Evolutionary conservation across 2,888 invertebrate species (phyloP), one percentile per base, ranked within the genome.

Genomic region (Rhingia campestris): DNA sequence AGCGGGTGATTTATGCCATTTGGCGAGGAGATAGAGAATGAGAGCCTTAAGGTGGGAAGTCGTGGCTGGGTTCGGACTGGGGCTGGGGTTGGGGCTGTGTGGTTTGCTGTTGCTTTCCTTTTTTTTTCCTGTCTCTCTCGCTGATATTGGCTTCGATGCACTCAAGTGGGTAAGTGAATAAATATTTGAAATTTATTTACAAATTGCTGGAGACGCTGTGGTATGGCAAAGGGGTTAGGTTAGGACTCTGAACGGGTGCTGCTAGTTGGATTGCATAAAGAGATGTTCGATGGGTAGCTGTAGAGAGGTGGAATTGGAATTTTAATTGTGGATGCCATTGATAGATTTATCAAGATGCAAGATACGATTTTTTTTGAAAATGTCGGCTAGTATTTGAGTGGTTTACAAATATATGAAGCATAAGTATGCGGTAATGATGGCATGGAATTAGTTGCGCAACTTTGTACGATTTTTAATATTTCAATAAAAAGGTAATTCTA

Each of bases 111-210:
- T 45, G 56, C 32, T 41, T 74, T 54, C 56, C 39, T 66, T 61
- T n/a, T 45, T 58, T 43, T 47, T 47, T 22, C 22, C 22, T 22
- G 22, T 22, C 22, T 22, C 22, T 22, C 66, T 56, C n/a, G n/a
- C 75, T 47, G 64, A 66, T 70, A 58, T 49, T 43, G 58, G 6
- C 12, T 51, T 7, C 63, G 54, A 67, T 76, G 81, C 67, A 79
- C 67, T 82, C 73, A 56, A 70, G 84, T 80, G 70, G 84, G 35
- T 75, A 70, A 56, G 84, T 54, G 84, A 66, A 84, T 84, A 84
- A 80, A 84, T 84, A 84, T 84, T 80, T 84, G 74, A 80, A 84
- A 84, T 84, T 84, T 84, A 84, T 84, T 84, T 84, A 80, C 84
- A 84, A 84, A 84, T 84, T 84, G 84, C 70, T 47, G 41, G 43